phyloP scores from a whole-genome alignment of 2,888 invertebrate genomes.

The Trisateles emortualis region DNA sequence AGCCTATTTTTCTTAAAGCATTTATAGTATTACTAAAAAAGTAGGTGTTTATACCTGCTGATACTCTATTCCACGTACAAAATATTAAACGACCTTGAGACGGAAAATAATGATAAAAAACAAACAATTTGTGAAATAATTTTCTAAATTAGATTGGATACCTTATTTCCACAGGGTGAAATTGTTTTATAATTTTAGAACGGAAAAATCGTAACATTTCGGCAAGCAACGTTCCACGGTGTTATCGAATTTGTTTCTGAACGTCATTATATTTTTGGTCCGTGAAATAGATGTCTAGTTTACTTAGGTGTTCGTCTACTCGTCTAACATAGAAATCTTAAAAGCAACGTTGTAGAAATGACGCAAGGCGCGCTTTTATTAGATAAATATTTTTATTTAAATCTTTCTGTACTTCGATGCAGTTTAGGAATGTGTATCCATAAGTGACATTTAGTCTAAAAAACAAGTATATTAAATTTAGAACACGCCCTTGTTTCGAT shows the following conservation, averaged over 20 bases:
- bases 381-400: no score
- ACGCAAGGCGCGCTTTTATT: no score
- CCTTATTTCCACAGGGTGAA: constrained; percentile 41
- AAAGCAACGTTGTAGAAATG: no score
- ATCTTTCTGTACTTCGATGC: no score
- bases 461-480: no score
- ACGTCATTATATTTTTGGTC: constrained; percentile 37
- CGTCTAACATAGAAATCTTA: constrained; percentile 5
- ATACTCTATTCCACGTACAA: no score
- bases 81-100: not conserved
- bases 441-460: no score
- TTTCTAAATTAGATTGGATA: constrained; percentile 48
- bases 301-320: constrained; percentile 16
- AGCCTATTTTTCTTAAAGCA: no score
- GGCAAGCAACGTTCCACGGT: constrained; percentile 25
- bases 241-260: constrained; percentile 40
- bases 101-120: constrained; percentile 22
- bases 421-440: no score
- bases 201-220: constrained; percentile 38
- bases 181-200: constrained; percentile 50
- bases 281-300: constrained; percentile 33
- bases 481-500: no score
- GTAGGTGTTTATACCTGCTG: no score
- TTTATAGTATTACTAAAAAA: no score
- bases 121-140: constrained; percentile 51